Evolutionary conservation across 53 echinoderm and acorn worm species (phyloP).

Genomic region (Apostichopus leukothele): DNA sequence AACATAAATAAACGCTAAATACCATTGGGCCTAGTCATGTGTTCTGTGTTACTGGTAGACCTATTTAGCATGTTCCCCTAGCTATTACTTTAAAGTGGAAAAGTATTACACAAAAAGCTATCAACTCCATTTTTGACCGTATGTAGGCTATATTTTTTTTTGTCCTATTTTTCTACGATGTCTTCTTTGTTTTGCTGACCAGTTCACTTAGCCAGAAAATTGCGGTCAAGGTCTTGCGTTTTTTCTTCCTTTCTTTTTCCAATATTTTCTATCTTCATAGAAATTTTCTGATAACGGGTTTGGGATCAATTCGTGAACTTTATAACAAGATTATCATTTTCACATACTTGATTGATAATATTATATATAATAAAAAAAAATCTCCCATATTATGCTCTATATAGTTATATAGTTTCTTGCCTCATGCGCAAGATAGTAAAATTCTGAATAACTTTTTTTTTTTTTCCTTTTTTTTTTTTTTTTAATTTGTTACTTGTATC

Average conservation of each 20-base stretch:
- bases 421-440: background rate
- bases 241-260: background rate
- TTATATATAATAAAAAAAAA: no score
- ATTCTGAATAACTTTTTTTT: background rate
- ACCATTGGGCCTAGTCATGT: no score
- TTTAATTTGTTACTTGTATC: background rate
- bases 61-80: no score
- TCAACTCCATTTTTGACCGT: no score
- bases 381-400: no score
- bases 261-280: slow-evolving; percentile 9
- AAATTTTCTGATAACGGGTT: background rate
- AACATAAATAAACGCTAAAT: no score
- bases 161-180: background rate
- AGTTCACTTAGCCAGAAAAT: slow-evolving; percentile 24
- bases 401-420: background rate
- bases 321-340: background rate
- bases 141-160: no score
- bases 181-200: slow-evolving; percentile 2
- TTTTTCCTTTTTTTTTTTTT: background rate
- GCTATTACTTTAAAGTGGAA: no score
- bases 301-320: slow-evolving; percentile 11
- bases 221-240: slow-evolving; percentile 20
- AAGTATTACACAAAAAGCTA: no score
- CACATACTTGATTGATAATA: background rate
- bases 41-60: no score